These are phyloP conservation scores for Drosophila bunnanda DNA, from an alignment of 2,888 invertebrate genomes.

Conservation along the genomic window DNA sequence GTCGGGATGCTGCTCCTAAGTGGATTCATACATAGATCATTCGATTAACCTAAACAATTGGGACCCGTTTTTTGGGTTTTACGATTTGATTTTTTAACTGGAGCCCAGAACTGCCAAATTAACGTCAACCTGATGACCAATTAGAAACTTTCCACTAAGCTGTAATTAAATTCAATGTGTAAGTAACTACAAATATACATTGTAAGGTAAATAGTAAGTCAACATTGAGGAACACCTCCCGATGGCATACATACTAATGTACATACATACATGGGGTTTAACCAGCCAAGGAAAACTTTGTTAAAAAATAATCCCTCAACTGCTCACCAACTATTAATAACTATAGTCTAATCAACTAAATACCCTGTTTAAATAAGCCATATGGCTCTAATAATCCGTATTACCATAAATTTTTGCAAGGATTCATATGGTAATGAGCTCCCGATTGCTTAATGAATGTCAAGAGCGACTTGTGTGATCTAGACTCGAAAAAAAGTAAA, in stretches of 20 bases:
- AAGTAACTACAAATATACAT: neutral
- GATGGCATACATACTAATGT: too few species aligned
- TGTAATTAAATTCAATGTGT: neutral
- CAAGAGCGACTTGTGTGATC: slow-evolving; percentile 34
- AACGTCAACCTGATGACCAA: neutral
- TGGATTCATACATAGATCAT: slow-evolving; percentile 39
- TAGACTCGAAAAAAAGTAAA: slow-evolving; percentile 29
- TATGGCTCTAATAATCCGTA: neutral
- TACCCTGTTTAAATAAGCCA: neutral
- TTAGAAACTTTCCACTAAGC: slow-evolving; percentile 2
- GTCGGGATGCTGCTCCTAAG: slow-evolving; percentile 31
- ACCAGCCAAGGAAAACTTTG: neutral
- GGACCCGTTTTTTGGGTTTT: slow-evolving; percentile 28
- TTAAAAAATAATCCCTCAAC: neutral
- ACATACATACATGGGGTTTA: neutral
- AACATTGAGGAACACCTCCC: neutral
- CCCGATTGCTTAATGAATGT: slow-evolving; percentile 25
- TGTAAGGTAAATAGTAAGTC: neutral
- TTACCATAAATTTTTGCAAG: slow-evolving; percentile 10
- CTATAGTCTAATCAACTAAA: neutral
- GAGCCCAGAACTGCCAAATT: slow-evolving; percentile 5
- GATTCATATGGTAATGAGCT: slow-evolving; percentile 25
- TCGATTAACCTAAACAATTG: slow-evolving; percentile 30
- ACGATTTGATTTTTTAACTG: slow-evolving; percentile 16
- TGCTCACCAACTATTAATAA: neutral